Conservation (phyloP, 37 sponge, comb jelly and placozoan species). For the Lycopodina hypogea region DNA sequence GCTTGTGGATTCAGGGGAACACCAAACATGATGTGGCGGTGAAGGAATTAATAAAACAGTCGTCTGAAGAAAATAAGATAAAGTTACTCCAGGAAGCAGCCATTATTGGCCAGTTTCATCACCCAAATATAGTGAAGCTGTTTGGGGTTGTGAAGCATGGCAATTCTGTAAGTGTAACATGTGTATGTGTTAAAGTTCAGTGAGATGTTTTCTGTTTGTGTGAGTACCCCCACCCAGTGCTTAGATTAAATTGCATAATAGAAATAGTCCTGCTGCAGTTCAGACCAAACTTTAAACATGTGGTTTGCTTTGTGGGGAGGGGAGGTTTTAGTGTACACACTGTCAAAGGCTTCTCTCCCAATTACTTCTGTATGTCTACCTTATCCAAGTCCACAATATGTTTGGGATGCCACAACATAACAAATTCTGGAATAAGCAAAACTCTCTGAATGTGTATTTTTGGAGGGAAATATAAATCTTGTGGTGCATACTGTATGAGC, state of each 20-base stretch:
- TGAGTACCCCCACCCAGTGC: no score
- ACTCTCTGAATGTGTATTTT: no score
- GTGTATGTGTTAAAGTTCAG: neutral
- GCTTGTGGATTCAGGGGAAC: neutral
- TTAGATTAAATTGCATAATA: no score
- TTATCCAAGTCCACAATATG: no score
- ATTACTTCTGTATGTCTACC: no score
- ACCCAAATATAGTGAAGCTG: constrained; percentile 9
- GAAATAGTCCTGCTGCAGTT: neutral
- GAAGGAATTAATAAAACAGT: neutral
- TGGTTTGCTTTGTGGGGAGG: no score
- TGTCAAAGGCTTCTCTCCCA: neutral
- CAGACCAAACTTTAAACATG: neutral
- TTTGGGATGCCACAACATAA: no score
- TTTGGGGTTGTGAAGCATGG: constrained; percentile 1
- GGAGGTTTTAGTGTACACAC: neutral
- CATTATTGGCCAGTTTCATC: constrained; percentile 6
- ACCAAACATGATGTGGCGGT: neutral
- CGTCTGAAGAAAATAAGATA: neutral
- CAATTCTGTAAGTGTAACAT: neutral
- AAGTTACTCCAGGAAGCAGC: constrained; percentile 8
- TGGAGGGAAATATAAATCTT: no score
- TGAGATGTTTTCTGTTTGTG: neutral
- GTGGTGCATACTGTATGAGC: no score
- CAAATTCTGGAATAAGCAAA: no score